A percentile compares a stretch with the other conserved stretches of the same genome.
Evolutionary conservation across 2,888 invertebrate species (phyloP).

Genomic region (Antheraea yamamai): DNA sequence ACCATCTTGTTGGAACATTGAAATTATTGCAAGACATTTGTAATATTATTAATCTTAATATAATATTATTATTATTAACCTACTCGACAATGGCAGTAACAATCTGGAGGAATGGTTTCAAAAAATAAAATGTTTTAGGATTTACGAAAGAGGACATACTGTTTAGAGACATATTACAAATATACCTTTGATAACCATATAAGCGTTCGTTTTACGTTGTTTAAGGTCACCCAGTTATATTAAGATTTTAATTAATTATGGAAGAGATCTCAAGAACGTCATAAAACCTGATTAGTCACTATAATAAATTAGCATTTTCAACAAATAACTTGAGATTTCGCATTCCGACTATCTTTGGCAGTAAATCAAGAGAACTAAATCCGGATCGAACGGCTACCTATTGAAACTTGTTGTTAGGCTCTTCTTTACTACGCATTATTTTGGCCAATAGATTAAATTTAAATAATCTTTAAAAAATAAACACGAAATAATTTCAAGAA

Average conservation of each 20-base stretch:
- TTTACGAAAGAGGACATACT: not conserved
- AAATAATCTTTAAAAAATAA: not conserved
- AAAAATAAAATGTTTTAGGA: too few relatives aligned
- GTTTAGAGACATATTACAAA: not conserved
- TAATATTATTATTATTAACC: too few relatives aligned
- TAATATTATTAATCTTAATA: too few relatives aligned
- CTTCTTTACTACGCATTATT: not conserved
- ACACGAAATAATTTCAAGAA: too few relatives aligned
- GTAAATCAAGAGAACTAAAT: not conserved
- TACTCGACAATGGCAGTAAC: too few relatives aligned
- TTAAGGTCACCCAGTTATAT: not conserved
- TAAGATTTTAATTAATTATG: not conserved
- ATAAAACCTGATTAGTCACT: slow-evolving; percentile 5
- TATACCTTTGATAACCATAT: not conserved
- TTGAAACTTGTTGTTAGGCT: not conserved
- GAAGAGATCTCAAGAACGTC: not conserved
- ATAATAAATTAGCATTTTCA: not conserved
- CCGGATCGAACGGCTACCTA: not conserved
- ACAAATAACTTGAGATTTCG: not conserved
- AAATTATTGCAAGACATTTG: too few relatives aligned
- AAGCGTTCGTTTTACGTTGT: not conserved
- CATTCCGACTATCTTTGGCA: not conserved
- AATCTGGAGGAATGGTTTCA: too few relatives aligned
- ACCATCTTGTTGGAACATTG: too few relatives aligned
- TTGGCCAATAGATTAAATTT: not conserved